These are phyloP conservation scores for Agelastica alni DNA, from an alignment of 2,888 invertebrate species.

Conservation along the genomic window DNA sequence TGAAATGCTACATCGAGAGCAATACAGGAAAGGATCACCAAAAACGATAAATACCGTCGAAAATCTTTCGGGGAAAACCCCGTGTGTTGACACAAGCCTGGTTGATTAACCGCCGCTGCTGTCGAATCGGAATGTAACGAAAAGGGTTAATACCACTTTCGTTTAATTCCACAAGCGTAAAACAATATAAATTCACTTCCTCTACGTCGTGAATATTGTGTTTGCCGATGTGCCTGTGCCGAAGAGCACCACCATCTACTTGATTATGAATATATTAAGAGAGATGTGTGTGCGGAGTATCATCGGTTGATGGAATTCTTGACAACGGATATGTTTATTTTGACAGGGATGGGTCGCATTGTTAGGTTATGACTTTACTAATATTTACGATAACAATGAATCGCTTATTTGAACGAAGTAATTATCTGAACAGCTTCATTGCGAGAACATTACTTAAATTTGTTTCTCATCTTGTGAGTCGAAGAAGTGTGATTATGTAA, in stretches of 20 bases:
- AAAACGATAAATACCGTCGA: slow-evolving; percentile 21
- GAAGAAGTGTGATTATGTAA: no score
- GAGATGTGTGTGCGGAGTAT: slow-evolving; percentile 39
- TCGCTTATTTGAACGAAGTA: no score
- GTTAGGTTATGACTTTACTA: no score
- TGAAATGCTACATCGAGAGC: no score
- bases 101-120: slow-evolving; percentile 47
- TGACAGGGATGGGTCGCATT: slow-evolving; percentile 17
- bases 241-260: slow-evolving; percentile 31
- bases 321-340: slow-evolving; percentile 20
- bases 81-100: slow-evolving; percentile 41
- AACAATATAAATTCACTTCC: slow-evolving; percentile 50
- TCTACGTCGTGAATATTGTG: slow-evolving; percentile 54
- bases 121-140: slow-evolving; percentile 42
- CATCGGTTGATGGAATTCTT: slow-evolving; percentile 26
- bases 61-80: slow-evolving; percentile 20
- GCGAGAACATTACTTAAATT: no score
- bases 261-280: slow-evolving; percentile 56
- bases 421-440: no score
- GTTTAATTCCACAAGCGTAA: slow-evolving; percentile 54
- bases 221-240: slow-evolving; percentile 48
- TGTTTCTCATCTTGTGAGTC: no score
- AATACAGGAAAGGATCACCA: no score
- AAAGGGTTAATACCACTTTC: slow-evolving; percentile 54
- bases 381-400: neutral